phyloP scores from a whole-genome alignment of 2,797 vertebrate genomes.

The Hybognathus amarus region DNA sequence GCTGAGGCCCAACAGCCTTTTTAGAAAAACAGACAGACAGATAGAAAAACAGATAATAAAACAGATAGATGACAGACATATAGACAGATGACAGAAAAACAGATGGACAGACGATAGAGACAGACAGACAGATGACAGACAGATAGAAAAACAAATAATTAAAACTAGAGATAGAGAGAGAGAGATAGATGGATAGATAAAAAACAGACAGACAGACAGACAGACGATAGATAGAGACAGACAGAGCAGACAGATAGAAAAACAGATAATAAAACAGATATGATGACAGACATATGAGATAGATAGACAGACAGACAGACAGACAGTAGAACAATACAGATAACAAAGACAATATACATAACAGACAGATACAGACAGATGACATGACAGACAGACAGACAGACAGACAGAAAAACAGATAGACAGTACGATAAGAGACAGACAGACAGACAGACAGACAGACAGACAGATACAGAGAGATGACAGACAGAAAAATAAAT shows the following conservation, averaged over 20 bases:
- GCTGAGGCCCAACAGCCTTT: too few relatives aligned
- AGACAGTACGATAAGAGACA: too few relatives aligned
- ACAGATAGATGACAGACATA: accelerated
- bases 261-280: accelerated
- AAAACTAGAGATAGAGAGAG: accelerated
- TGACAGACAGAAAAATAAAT: too few relatives aligned
- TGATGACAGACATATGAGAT: not conserved
- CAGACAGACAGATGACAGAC: not conserved
- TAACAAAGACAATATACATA: too few relatives aligned
- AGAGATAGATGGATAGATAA: accelerated
- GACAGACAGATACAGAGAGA: too few relatives aligned
- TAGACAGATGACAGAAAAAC: accelerated
- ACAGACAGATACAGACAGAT: not conserved
- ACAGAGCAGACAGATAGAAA: not conserved
- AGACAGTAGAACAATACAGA: too few relatives aligned
- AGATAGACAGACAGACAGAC: not conserved
- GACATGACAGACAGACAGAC: too few relatives aligned
- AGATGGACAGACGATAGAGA: not conserved
- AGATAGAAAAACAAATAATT: too few relatives aligned
- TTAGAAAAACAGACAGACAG: not conserved
- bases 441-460: not conserved
- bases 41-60: not conserved
- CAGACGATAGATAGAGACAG: not conserved
- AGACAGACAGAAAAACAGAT: not conserved
- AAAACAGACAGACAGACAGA: not conserved